Evolutionary conservation across 2,113 vertebrate genomes (phyloP).

Genomic region (Thermophis baileyi): DNA sequence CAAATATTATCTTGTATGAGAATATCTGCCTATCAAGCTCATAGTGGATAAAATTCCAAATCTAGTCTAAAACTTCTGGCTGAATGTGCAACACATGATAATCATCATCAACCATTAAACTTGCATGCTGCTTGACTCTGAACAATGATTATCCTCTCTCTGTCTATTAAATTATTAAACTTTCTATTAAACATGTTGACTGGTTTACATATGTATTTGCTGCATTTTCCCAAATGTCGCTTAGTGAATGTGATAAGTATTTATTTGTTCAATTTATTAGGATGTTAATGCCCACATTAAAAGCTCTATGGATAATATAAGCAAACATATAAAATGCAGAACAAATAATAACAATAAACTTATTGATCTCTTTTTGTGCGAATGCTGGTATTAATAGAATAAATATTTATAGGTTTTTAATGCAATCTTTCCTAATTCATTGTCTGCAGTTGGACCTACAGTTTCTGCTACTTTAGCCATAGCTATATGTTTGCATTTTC

Average conservation of each 20-base stretch:
- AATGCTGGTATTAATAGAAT: neutral
- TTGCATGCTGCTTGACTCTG: neutral
- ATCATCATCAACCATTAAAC: neutral
- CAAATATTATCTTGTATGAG: neutral
- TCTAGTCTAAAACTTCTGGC: neutral
- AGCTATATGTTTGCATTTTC: neutral
- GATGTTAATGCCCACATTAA: neutral
- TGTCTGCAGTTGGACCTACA: neutral
- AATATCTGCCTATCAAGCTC: neutral
- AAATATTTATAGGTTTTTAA: neutral
- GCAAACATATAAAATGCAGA: neutral
- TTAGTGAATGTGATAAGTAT: neutral
- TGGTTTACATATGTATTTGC: neutral
- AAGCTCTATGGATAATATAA: neutral
- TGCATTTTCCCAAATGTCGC: neutral
- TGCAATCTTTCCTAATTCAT: neutral
- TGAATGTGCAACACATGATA: neutral
- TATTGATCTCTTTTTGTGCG: neutral
- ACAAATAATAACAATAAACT: neutral
- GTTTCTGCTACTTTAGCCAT: neutral
- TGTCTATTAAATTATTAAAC: neutral
- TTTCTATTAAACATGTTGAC: neutral
- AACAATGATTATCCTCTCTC: neutral
- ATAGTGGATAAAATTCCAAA: neutral
- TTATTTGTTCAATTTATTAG: neutral